Evolutionary conservation across 2,113 vertebrate genomes (phyloP).

Genomic region (Zosterops hypoxanthus): DNA sequence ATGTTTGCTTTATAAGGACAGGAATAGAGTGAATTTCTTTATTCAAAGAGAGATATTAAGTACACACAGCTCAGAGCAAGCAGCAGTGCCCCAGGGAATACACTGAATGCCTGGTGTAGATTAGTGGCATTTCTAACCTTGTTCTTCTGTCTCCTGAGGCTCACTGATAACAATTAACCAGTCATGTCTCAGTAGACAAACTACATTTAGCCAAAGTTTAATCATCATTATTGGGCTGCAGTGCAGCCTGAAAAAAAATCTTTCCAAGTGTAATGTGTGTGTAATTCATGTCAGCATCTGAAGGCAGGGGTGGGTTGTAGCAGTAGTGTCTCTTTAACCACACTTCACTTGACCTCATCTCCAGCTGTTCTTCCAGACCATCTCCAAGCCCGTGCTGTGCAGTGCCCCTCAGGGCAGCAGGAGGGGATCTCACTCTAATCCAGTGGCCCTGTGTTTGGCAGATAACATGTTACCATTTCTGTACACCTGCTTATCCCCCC

Average conservation of each 20-base stretch:
- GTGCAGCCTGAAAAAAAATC: not conserved
- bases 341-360: not conserved
- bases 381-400: not conserved
- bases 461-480: not conserved
- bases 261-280: not conserved
- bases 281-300: not conserved
- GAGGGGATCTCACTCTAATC: not conserved
- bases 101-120: not conserved
- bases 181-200: not conserved
- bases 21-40: not conserved
- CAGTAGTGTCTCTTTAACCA: not conserved
- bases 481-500: not conserved
- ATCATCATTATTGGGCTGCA: not conserved
- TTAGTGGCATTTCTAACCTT: conserved; percentile 3
- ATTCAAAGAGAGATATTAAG: not conserved
- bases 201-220: not conserved
- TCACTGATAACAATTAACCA: not conserved
- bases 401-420: not conserved
- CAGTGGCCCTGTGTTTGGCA: not conserved
- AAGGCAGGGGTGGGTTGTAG: not conserved
- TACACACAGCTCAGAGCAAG: not conserved
- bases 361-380: not conserved
- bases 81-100: not conserved
- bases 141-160: not conserved
- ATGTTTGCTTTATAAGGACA: not conserved